Evolutionary conservation across 2,113 vertebrate species (phyloP), one percentile per base, ranked within the genome.

Genomic region (Plestiodon gilberti): DNA sequence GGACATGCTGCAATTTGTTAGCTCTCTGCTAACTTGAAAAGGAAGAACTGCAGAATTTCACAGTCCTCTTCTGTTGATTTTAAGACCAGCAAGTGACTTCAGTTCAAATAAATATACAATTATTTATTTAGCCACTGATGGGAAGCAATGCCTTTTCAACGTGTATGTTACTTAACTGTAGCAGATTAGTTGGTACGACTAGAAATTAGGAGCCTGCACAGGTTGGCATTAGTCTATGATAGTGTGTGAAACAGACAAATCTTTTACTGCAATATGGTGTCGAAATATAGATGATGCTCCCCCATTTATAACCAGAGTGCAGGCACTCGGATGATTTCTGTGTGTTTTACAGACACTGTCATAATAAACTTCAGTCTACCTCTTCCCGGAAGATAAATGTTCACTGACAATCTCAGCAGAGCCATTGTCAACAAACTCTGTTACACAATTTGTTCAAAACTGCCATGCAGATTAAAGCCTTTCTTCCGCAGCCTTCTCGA

Each of bases 11-110:
- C 80, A 76, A 14, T 28, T 65, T 57, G 67, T 75, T 89, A 88
- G 74, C 43, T 48, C 0, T 86, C 48, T 0, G 0, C 77, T 91
- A 65, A 48, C 64, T 65, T 74, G 80, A 81, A 48, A 25, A 81
- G 64, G 84, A 76, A 76, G 59, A 90, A 65, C 64, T 52, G 52
- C 83, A 65, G 67, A 87, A 91, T 93, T 83, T 38, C 73, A 38
- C 79, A 85, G 84, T 69, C 55, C 86, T 78, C 88, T 92, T 78
- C 35, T 89, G 95, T 95, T 94, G 18, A 0, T 93, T 91, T 89
- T 87, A 70, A 93, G 93, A 93, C 83, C 82, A 83, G 62, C 40
- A 87, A 85, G 90, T n/a, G 48, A 62, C 81, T 83, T 38, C 74
- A 87, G 40, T 84, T n/a, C 78, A 88, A 78, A 87, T 88, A 93